Percentiles rank a stretch among this genome's conserved stretches.
phyloP scores from a whole-genome alignment of 2,888 invertebrate genomes.

The Tetragonula carbonaria region DNA sequence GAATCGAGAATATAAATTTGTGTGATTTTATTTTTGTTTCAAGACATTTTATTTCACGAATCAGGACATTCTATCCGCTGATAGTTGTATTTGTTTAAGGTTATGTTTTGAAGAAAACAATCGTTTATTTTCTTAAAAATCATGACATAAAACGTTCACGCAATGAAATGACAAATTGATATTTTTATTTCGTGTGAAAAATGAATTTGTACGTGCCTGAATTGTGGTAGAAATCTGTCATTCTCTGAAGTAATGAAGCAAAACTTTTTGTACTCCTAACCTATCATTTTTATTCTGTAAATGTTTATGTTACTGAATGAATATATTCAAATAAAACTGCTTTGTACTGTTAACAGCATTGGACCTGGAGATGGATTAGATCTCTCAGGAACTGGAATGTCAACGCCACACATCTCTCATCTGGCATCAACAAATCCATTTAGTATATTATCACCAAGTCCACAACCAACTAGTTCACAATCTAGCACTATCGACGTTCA shows the following conservation, averaged over 20 bases:
- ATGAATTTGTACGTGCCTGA: background rate
- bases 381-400: slow-evolving; percentile 71
- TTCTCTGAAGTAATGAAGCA: background rate
- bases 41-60: background rate
- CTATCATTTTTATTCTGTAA: background rate
- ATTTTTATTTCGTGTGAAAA: background rate
- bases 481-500: slow-evolving; percentile 73
- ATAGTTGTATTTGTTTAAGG: slow-evolving; percentile 28
- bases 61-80: background rate
- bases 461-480: slow-evolving; percentile 76
- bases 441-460: slow-evolving; percentile 71
- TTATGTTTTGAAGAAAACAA: slow-evolving; percentile 60
- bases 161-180: background rate
- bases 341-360: slow-evolving; percentile 63
- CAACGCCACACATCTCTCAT: slow-evolving; percentile 74
- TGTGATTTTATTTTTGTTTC: slow-evolving; percentile 1
- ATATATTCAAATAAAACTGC: slow-evolving; percentile 1
- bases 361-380: slow-evolving; percentile 73
- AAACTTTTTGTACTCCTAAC: slow-evolving; percentile 8
- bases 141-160: slow-evolving; percentile 61
- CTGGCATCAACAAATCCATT: slow-evolving; percentile 71
- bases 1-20: background rate
- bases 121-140: slow-evolving; percentile 32
- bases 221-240: background rate
- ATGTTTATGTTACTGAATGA: background rate